Conservation (phyloP, 2,888 invertebrate genomes). For the Conistra vaccinii region DNA sequence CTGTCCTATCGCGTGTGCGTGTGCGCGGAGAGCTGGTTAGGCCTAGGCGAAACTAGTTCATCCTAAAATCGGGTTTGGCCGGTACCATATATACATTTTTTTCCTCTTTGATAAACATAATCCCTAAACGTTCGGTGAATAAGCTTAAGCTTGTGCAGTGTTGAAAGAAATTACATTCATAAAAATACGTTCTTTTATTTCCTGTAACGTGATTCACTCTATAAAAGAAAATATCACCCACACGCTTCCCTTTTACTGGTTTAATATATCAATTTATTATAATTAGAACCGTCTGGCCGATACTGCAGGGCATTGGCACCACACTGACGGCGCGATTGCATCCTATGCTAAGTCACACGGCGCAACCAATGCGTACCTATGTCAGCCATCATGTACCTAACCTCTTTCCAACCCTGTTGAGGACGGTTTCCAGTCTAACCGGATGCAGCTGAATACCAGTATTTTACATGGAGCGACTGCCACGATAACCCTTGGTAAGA, state of each 20-base stretch:
- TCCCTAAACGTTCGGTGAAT: too few species aligned
- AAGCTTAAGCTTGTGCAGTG: too few species aligned
- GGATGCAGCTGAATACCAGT: neutral
- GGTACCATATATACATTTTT: too few species aligned
- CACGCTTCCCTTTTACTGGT: slow-evolving; percentile 55
- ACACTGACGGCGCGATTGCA: neutral
- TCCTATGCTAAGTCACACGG: slow-evolving; percentile 1
- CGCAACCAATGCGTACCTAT: neutral
- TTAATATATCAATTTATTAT: slow-evolving; percentile 53
- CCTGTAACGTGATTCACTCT: slow-evolving; percentile 9
- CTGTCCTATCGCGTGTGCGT: too few species aligned
- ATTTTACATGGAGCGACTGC: neutral
- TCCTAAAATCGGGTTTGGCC: too few species aligned
- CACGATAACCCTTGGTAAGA: neutral
- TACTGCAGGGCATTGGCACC: slow-evolving; percentile 41
- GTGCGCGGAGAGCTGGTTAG: too few species aligned
- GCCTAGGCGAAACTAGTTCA: too few species aligned
- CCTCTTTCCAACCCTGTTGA: neutral
- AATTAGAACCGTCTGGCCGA: slow-evolving; percentile 36
- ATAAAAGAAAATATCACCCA: slow-evolving; percentile 54
- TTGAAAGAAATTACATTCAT: neutral
- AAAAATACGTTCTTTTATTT: too few species aligned
- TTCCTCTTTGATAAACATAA: too few species aligned
- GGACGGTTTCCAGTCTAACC: neutral
- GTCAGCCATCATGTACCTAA: neutral